Evolutionary conservation across 2,113 vertebrate species (phyloP), one percentile per base, ranked within the genome.

Genomic region (Saimiri boliviensis): DNA sequence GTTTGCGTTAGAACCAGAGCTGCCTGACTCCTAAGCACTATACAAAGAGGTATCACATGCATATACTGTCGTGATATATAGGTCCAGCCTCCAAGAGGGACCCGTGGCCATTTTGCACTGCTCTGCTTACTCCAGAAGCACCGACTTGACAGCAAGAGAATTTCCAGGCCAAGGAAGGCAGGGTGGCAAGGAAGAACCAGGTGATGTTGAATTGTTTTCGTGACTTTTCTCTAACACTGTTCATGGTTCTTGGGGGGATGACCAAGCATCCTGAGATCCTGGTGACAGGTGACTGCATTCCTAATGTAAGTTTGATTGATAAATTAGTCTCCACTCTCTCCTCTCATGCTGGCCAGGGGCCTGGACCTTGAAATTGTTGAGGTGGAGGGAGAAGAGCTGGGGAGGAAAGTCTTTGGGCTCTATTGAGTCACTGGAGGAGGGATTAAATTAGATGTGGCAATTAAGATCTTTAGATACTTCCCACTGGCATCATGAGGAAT

Each of bases 21-120:
- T 23, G 20, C 42, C 27, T 84, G 60, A 52, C 25, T 58, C 25
- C 2, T 45, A 16, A 56, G 68, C 73, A 49, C 23, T 32, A 45
- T 8, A 49, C 23, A 63, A 19, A 52, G 80, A 81, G 16, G 23
- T 47, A 13, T 47, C 40, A 27, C 6, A 2, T 19, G 11, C 30
- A 20, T 42, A 32, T 5, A 60, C 10, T 8, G n/a, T 16, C 13
- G 8, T 0, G 20, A 13, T 2, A 7, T 2, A 7, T 21, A 16
- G 8, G 45, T 14, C 35, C 35, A 14, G 10, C 3, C 32, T 83
- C 52, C 76, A 35, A 0, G 17, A 73, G 12, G 76, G 11, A 45
- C 14, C 3, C 16, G 35, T 21, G 35, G 40, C 79, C 32, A 12
- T 82, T 52, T 14, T 17, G 37, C 52, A 10, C 47, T 23, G 25